Percentiles rank a stretch among this genome's conserved stretches.
These are phyloP conservation scores for Brachionichthys hirsutus DNA, from an alignment of 2,113 vertebrate genomes.

Conservation along the genomic window DNA sequence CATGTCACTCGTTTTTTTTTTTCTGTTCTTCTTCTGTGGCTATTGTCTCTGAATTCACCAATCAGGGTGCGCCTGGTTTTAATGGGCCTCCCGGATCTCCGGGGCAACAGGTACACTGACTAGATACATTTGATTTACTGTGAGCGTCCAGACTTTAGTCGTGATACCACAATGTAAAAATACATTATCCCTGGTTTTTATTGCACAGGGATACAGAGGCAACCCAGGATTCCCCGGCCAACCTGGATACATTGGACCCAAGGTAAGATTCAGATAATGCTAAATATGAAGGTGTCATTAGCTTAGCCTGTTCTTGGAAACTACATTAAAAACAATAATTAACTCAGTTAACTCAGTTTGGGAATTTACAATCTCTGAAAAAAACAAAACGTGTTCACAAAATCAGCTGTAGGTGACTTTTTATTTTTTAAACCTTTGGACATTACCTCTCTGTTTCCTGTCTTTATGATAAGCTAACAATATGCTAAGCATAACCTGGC, in stretches of 20 bases:
- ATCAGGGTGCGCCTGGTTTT: conserved; percentile 84
- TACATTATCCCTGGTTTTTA: neutral
- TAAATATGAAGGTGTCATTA: too few relatives aligned
- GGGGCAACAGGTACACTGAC: conserved; percentile 78
- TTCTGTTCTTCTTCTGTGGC: conserved; percentile 33
- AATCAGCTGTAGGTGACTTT: too few relatives aligned
- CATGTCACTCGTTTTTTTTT: neutral
- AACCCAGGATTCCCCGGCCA: conserved; percentile 74
- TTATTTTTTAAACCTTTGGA: too few relatives aligned
- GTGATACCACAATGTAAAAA: neutral
- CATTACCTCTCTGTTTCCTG: too few relatives aligned
- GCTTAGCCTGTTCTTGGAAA: too few relatives aligned
- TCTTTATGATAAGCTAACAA: neutral
- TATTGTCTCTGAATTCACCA: conserved; percentile 5
- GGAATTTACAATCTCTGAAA: too few relatives aligned
- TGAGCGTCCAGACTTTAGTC: neutral
- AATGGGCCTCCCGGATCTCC: conserved; percentile 79
- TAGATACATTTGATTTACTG: neutral
- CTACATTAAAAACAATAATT: too few relatives aligned
- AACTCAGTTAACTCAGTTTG: too few relatives aligned
- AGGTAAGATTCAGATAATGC: too few relatives aligned
- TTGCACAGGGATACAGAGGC: conserved; percentile 77
- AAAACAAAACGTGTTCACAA: too few relatives aligned
- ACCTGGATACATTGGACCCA: conserved; percentile 79
- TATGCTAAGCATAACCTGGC: too few relatives aligned